Evolutionary conservation across 2,113 vertebrate species (phyloP).

Genomic region (Lepidothrix coronata): DNA sequence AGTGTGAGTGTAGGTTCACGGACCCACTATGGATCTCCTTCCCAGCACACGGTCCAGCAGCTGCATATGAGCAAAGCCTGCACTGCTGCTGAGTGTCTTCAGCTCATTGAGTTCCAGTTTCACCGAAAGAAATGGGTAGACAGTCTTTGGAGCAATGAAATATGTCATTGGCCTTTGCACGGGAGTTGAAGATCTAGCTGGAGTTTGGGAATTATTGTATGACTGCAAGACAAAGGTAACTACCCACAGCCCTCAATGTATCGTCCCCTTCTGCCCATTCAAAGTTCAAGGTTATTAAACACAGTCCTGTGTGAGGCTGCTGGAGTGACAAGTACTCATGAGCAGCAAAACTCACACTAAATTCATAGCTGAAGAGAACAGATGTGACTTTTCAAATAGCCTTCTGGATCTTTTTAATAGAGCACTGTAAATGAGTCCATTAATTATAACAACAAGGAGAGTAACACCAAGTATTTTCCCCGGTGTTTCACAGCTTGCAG

Average conservation of each 20-base stretch:
- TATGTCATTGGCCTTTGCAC: background rate
- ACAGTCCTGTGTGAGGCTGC: background rate
- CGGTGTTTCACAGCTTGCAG: background rate
- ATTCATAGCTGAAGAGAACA: background rate
- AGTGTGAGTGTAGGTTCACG: background rate
- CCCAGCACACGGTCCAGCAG: background rate
- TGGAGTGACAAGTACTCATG: background rate
- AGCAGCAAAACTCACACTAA: background rate
- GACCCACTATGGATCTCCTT: background rate
- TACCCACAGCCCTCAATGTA: background rate
- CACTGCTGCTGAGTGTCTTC: background rate
- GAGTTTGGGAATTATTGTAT: background rate
- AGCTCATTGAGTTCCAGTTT: background rate
- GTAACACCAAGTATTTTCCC: conserved; percentile 3
- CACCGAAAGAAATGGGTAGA: background rate
- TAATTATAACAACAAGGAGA: conserved; percentile 26
- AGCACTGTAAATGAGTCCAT: background rate
- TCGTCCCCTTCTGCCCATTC: background rate
- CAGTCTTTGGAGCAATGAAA: background rate
- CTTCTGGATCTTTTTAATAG: conserved; percentile 19
- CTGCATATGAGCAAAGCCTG: background rate
- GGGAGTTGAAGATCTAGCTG: background rate
- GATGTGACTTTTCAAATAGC: background rate
- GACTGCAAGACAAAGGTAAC: background rate
- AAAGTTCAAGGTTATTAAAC: background rate